A percentile compares a stretch with the other conserved stretches of the same genome.
Conservation (phyloP, 2,888 invertebrate species). For the Meghimatium bilineatum region DNA sequence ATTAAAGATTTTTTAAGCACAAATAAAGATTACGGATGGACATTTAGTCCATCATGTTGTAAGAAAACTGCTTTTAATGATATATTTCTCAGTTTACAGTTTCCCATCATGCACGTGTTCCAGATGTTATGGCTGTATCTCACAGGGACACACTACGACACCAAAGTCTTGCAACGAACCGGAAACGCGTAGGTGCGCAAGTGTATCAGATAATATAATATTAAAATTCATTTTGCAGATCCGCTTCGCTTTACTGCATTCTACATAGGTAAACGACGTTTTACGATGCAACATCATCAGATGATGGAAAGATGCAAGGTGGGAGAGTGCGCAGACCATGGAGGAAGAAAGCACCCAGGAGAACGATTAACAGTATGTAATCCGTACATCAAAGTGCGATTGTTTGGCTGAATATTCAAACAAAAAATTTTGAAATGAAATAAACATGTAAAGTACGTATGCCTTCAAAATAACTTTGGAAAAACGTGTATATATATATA, state of each 20-base stretch:
- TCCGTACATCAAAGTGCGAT: background rate
- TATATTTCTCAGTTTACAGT: no score
- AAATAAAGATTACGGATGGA: no score
- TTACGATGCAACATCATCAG: background rate
- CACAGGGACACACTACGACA: background rate
- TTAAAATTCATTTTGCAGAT: background rate
- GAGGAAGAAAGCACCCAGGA: background rate
- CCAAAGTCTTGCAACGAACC: background rate
- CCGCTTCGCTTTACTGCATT: background rate
- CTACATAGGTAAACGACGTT: background rate
- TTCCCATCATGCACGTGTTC: background rate
- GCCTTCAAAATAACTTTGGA: no score
- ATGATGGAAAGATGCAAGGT: background rate
- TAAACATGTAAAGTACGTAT: no score
- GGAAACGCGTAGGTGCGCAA: constrained; percentile 9
- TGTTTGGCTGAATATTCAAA: no score
- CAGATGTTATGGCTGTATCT: background rate
- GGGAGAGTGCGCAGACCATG: background rate
- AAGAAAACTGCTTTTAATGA: no score
- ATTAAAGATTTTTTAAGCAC: no score
- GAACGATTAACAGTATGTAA: background rate
- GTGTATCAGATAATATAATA: background rate
- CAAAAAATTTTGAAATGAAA: no score
- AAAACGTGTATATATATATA: no score
- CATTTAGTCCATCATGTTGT: no score